These are phyloP conservation scores for Allolobophora icterica DNA, from an alignment of 2,888 invertebrate species.

Conservation along the genomic window DNA sequence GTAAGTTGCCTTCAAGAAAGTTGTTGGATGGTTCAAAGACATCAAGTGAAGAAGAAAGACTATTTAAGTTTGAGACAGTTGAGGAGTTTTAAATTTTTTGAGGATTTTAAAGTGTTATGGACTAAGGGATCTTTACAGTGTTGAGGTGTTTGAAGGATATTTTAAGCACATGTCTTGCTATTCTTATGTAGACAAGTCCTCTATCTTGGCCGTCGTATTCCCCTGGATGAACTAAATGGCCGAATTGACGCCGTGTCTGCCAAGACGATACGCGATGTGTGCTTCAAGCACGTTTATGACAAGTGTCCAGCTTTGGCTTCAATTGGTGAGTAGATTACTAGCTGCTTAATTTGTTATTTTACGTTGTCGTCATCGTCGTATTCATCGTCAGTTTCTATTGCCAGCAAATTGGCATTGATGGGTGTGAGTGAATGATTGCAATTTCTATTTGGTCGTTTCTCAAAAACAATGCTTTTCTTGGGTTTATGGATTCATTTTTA, in stretches of 20 bases:
- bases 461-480: neutral
- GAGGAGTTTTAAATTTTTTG: neutral
- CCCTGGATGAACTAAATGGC: slow-evolving; percentile 89
- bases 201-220: slow-evolving; percentile 93
- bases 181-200: slow-evolving; percentile 81
- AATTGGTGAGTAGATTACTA: slow-evolving; percentile 76
- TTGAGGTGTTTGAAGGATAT: neutral
- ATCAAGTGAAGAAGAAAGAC: no score
- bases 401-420: neutral
- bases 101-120: neutral
- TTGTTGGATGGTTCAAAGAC: no score
- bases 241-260: slow-evolving; percentile 88
- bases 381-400: neutral
- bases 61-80: neutral
- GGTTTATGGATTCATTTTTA: neutral
- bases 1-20: no score
- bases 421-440: neutral
- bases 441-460: neutral
- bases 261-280: slow-evolving; percentile 82
- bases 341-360: neutral
- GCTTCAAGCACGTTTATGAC: slow-evolving; percentile 91
- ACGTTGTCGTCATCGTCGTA: neutral
- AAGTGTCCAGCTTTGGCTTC: slow-evolving; percentile 91
- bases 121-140: no score
- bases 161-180: neutral